Evolutionary conservation across 2,113 vertebrate genomes (phyloP).

Genomic region (Neotoma lepida): DNA sequence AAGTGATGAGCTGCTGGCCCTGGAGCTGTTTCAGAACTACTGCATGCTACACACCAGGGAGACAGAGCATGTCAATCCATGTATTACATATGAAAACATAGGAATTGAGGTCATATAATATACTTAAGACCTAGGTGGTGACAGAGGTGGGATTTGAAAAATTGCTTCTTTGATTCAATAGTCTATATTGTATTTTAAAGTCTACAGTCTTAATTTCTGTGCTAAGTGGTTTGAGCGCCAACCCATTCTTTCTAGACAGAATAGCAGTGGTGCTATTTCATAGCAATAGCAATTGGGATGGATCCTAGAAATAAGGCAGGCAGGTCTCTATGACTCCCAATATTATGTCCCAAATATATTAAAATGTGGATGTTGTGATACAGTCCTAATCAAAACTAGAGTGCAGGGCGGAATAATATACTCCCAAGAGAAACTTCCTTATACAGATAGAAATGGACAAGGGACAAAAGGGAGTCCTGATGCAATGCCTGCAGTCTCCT

Average conservation of each 20-base stretch:
- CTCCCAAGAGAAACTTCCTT: not conserved
- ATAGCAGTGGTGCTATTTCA: slow-evolving; percentile 9
- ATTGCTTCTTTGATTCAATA: slow-evolving; percentile 18
- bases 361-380: not conserved
- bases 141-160: not conserved
- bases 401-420: not conserved
- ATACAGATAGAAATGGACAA: not conserved
- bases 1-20: not conserved
- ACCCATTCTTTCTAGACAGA: not conserved
- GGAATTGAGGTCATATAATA: not conserved
- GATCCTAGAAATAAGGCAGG: not conserved
- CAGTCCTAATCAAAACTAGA: slow-evolving; percentile 11
- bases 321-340: not conserved
- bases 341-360: not conserved
- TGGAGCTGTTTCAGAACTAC: not conserved
- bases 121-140: not conserved
- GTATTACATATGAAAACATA: not conserved
- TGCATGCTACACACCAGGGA: not conserved
- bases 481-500: not conserved
- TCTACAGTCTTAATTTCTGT: slow-evolving; percentile 4
- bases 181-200: not conserved
- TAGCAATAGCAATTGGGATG: not conserved
- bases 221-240: not conserved
- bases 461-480: not conserved
- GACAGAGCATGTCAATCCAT: not conserved